Conservation (phyloP, 2,113 vertebrate species). For the Onychorhynchus coronatus region DNA sequence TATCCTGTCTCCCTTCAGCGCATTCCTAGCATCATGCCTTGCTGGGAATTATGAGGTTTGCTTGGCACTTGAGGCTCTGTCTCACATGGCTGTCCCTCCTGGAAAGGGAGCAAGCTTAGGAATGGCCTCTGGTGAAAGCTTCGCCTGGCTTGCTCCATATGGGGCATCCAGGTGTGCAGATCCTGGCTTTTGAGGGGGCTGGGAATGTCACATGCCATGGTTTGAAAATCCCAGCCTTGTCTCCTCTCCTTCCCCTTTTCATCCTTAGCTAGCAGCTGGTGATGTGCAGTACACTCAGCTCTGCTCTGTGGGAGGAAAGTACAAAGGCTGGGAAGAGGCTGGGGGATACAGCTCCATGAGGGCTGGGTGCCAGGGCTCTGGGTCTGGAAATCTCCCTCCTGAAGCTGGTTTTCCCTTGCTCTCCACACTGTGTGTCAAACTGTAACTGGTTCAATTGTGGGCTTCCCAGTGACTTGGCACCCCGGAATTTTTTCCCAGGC, state of each 20-base stretch:
- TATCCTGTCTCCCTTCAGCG: neutral
- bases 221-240: neutral
- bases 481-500: neutral
- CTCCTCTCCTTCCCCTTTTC: neutral
- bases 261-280: neutral
- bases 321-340: neutral
- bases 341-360: neutral
- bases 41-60: neutral
- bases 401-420: neutral
- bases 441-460: neutral
- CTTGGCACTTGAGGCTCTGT: neutral
- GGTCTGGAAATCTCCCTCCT: neutral
- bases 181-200: neutral
- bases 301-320: neutral
- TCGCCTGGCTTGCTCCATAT: rapidly evolving
- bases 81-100: rapidly evolving
- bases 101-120: neutral
- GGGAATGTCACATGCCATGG: neutral
- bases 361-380: neutral
- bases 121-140: neutral
- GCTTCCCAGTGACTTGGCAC: neutral
- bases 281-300: neutral
- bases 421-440: neutral
- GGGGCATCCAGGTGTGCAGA: neutral
- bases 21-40: rapidly evolving